Evolutionary conservation across 2,113 vertebrate genomes (phyloP), one percentile per base, ranked within the genome.

Genomic region (Leptosomus discolor): DNA sequence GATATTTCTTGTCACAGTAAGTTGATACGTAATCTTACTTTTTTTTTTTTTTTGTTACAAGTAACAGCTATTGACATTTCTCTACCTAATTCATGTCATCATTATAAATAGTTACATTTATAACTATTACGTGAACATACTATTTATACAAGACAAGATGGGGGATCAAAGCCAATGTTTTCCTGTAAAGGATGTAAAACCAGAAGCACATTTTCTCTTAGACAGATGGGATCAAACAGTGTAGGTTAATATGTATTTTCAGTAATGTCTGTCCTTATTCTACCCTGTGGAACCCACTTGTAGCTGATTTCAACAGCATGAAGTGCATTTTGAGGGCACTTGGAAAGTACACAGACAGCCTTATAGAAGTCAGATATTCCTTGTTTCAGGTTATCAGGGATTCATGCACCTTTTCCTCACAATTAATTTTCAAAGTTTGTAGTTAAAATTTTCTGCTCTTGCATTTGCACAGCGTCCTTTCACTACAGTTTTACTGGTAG

Each of bases 161-260:
- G 6, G 22, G 61, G 94, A 93, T 74, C 53, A 74, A 91, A 86
- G 83, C 83, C 79, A 95, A 43, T 88, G 34, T 92, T 96, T 94
- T 43, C 51, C 56, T 45, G 9, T 70, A 63, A 80, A 70, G 34
- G 71, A 80, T 69, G 43, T 16, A 92, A 96, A 92, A 78, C 43
- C 43, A 87, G 91, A 79, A 83, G 80, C 70, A 84, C 39, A 27
- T 74, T 86, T 83, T 93, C 67, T 92, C 41, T 70, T 67, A 93
- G 97, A 63, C 82, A 96, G 90, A 85, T 96, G 88, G 90, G 56
- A 92, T 91, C 71, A 84, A 94, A 86, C 70, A 51, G 63, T 86
- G 71, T 93, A 95, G 92, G 85, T 95, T 92, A 93, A 92, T 68
- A 64, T 61, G 41, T 95, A 90, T 94, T 92, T 95, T 95, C 64